phyloP scores from a whole-genome alignment of 1,140 invertebrate genomes.

The Apis laboriosa region DNA sequence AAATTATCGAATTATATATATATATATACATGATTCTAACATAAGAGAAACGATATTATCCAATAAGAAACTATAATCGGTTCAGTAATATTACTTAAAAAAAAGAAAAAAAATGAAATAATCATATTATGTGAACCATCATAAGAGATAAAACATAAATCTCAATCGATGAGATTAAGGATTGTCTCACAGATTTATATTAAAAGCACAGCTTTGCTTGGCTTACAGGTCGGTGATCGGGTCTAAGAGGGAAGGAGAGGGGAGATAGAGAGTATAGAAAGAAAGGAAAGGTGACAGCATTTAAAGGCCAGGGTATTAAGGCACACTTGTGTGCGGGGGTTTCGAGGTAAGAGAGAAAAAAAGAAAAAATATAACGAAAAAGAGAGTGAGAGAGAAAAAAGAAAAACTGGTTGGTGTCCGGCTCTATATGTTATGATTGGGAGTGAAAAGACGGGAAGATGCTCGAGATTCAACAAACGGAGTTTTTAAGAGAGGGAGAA shows the following conservation, averaged over 20 bases:
- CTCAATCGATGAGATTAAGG: conserved; percentile 20
- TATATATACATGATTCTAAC: too few relatives aligned
- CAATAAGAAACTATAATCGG: too few relatives aligned
- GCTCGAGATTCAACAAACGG: conserved; percentile 82
- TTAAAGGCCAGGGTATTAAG: conserved; percentile 25
- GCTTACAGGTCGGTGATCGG: conserved; percentile 71
- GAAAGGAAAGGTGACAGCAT: conserved; percentile 22
- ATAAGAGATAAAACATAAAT: conserved; percentile 32
- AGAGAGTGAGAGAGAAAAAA: conserved; percentile 8
- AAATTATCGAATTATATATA: too few relatives aligned
- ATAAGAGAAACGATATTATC: too few relatives aligned
- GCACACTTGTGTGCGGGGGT: conserved; percentile 41
- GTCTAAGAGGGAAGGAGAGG: conserved; percentile 43
- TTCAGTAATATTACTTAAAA: too few relatives aligned
- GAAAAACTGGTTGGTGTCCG: conserved; percentile 8
- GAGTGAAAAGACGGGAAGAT: conserved; percentile 74
- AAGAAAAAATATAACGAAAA: conserved; percentile 9
- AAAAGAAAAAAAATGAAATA: too few relatives aligned
- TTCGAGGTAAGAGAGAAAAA: conserved; percentile 4
- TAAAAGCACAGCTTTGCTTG: conserved; percentile 67
- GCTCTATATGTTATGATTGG: conserved; percentile 70
- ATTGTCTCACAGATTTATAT: conserved; percentile 1
- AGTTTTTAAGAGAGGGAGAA: conserved; percentile 80
- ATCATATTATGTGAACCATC: background rate
- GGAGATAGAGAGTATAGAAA: conserved; percentile 26